phyloP scores from a whole-genome alignment of 1,140 invertebrate species.

The Procambarus clarkii region DNA sequence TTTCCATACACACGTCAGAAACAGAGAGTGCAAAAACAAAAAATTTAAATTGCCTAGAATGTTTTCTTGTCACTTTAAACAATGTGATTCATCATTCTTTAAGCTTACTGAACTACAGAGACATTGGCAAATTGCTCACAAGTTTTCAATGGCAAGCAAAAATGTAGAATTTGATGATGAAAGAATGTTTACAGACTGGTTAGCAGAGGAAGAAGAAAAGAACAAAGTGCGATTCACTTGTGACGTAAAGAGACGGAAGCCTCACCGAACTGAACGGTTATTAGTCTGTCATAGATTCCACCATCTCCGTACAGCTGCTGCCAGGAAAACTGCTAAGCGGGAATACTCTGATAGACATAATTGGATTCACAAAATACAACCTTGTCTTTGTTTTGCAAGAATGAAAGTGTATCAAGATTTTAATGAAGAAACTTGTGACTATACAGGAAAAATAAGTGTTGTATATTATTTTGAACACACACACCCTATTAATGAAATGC shows the following conservation, averaged over 20 bases:
- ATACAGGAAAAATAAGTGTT: constrained; percentile 51
- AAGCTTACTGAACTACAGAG: constrained; percentile 60
- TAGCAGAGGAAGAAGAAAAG: constrained; percentile 45
- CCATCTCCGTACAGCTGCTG: constrained; percentile 50
- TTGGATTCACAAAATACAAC: constrained; percentile 60
- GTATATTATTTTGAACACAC: constrained; percentile 55
- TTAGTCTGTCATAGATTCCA: constrained; percentile 61
- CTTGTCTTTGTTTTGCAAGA: constrained; percentile 58
- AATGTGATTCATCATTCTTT: constrained; percentile 59
- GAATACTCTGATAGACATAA: constrained; percentile 63
- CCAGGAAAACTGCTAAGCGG: constrained; percentile 43
- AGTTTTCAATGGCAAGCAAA: constrained; percentile 47
- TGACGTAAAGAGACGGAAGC: constrained; percentile 51
- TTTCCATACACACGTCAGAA: constrained; percentile 54
- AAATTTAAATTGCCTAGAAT: constrained; percentile 63
- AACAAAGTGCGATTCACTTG: constrained; percentile 60
- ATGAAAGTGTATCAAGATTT: constrained; percentile 60
- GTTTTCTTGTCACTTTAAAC: constrained; percentile 63
- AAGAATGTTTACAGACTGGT: constrained; percentile 50
- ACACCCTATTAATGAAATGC: neutral
- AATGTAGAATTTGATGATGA: constrained; percentile 60
- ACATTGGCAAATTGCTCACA: constrained; percentile 65
- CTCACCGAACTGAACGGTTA: constrained; percentile 50
- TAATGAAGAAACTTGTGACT: constrained; percentile 52
- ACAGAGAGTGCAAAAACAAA: constrained; percentile 51